A percentile compares a stretch with the other conserved stretches of the same genome.
phyloP scores from a whole-genome alignment of 2,888 invertebrate species.

The Agrochola litura region DNA sequence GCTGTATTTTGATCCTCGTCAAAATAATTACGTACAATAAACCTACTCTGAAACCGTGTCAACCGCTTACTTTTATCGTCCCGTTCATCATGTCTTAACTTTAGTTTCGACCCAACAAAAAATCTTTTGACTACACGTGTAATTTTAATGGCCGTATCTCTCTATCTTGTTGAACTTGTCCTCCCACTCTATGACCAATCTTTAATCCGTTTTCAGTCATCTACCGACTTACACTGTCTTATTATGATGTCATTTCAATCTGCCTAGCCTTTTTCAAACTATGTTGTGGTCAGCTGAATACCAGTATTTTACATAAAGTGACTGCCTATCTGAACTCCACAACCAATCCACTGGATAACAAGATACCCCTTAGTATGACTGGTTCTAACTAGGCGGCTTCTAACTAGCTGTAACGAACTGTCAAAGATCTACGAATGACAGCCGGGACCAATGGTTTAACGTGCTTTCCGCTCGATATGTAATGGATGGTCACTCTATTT shows the following conservation, averaged over 20 bases:
- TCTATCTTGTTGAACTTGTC: conserved; percentile 47
- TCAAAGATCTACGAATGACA: background rate
- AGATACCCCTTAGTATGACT: background rate
- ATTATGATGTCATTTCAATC: conserved; percentile 11
- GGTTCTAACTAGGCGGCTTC: too few species aligned
- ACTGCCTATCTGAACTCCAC: background rate
- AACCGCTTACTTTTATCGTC: conserved; percentile 42
- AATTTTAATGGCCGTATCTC: conserved; percentile 36
- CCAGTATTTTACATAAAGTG: too few species aligned
- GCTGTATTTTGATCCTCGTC: conserved; percentile 32
- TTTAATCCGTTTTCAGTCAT: conserved; percentile 45
- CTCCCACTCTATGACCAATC: conserved; percentile 52
- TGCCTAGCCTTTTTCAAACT: background rate
- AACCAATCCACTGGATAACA: background rate
- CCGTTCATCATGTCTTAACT: conserved; percentile 13
- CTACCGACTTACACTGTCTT: conserved; percentile 31
- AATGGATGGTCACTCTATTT: background rate
- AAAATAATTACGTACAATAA: conserved; percentile 42
- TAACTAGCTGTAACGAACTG: background rate
- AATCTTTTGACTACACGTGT: conserved; percentile 29
- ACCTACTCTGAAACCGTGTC: conserved; percentile 50
- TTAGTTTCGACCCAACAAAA: conserved; percentile 25
- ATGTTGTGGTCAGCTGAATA: background rate
- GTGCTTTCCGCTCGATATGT: background rate
- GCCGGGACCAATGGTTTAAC: too few species aligned